Conservation (phyloP, 2,888 invertebrate species). For the Cheilosia pagana region DNA sequence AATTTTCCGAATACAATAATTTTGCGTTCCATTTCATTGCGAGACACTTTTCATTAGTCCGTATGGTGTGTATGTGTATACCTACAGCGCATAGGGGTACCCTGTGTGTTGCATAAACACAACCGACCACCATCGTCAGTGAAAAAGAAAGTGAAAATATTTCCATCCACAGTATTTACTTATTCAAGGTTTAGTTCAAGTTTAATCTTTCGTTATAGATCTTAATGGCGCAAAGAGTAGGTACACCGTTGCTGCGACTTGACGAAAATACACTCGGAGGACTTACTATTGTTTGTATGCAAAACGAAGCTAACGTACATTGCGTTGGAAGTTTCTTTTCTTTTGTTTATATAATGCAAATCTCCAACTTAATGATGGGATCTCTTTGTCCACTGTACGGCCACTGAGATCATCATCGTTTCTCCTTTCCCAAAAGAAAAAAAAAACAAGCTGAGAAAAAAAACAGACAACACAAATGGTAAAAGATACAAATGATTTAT, state of each 20-base stretch:
- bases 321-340: conserved; percentile 63
- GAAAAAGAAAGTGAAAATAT: conserved; percentile 71
- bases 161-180: conserved; percentile 55
- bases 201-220: conserved; percentile 72
- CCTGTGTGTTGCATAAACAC: conserved; percentile 64
- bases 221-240: conserved; percentile 46
- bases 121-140: conserved; percentile 36
- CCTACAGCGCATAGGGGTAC: not conserved
- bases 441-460: too few relatives aligned
- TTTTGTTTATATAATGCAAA: conserved; percentile 69
- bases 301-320: conserved; percentile 46
- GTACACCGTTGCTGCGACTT: conserved; percentile 1
- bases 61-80: not conserved
- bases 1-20: conserved; percentile 59
- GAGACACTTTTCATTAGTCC: conserved; percentile 65
- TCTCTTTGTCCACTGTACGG: conserved; percentile 52
- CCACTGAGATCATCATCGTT: conserved; percentile 65
- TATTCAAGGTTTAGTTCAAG: conserved; percentile 74
- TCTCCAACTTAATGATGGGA: conserved; percentile 51
- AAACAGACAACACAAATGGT: conserved; percentile 31
- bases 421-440: conserved; percentile 63
- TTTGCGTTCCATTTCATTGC: conserved; percentile 63
- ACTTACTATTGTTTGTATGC: conserved; percentile 32
- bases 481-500: conserved; percentile 64
- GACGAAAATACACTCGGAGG: conserved; percentile 3